Percentiles rank a stretch among this genome's conserved stretches.
Conservation (phyloP, 2,888 invertebrate genomes). For the Notocelia uddmanniana region DNA sequence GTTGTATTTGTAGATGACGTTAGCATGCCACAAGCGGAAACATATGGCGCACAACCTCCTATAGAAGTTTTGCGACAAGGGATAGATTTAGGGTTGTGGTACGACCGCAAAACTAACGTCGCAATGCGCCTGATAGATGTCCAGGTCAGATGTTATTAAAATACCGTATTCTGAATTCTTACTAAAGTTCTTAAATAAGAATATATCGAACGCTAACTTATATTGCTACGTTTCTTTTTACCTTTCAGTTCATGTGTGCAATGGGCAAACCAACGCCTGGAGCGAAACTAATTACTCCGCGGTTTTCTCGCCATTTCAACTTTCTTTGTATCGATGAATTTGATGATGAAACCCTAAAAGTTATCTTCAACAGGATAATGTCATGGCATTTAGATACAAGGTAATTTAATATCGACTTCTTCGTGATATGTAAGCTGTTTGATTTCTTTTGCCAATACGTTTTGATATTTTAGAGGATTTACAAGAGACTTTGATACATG, state of each 20-base stretch:
- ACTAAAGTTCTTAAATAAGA: too few species aligned
- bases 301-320: slow-evolving; percentile 95
- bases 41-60: slow-evolving; percentile 97
- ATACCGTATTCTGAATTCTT: background rate
- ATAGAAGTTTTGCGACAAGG: slow-evolving; percentile 96
- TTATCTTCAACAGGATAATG: slow-evolving; percentile 96
- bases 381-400: slow-evolving; percentile 98
- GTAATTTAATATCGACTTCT: slow-evolving; percentile 67
- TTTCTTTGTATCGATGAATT: slow-evolving; percentile 96
- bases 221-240: too few species aligned
- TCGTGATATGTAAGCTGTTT: background rate
- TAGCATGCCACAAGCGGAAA: slow-evolving; percentile 96
- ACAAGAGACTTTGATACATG: slow-evolving; percentile 97
- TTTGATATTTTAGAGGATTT: slow-evolving; percentile 89
- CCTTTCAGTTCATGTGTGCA: slow-evolving; percentile 91
- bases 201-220: too few species aligned
- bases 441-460: slow-evolving; percentile 36
- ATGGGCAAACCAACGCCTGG: slow-evolving; percentile 94
- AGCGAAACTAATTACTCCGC: slow-evolving; percentile 92
- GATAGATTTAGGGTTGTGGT: slow-evolving; percentile 96
- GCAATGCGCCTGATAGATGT: slow-evolving; percentile 94
- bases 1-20: slow-evolving; percentile 98
- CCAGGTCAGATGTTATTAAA: slow-evolving; percentile 84
- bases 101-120: slow-evolving; percentile 92
- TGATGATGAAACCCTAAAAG: slow-evolving; percentile 92